Evolutionary conservation across 2,797 vertebrate species (phyloP).

Genomic region (Chelmon rostratus): DNA sequence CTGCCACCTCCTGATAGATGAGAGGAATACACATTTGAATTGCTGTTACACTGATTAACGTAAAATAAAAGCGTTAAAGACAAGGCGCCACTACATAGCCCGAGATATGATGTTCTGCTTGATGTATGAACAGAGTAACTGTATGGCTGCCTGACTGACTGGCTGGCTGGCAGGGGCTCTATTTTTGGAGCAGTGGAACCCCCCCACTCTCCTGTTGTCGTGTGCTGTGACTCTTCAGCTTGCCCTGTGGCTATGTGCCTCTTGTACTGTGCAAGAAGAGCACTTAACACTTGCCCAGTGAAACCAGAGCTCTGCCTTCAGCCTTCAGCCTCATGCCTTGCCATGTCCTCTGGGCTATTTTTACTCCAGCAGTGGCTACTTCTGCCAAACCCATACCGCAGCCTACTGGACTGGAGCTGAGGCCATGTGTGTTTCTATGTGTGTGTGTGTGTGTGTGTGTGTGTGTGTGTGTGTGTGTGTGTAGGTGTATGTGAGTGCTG

Average conservation of each 20-base stretch:
- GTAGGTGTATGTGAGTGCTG: slow-evolving; percentile 2
- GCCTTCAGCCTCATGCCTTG: slow-evolving; percentile 68
- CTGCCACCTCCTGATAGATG: slow-evolving; percentile 15
- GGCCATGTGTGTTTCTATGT: slow-evolving; percentile 35
- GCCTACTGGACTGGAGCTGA: slow-evolving; percentile 63
- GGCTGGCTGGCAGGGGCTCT: slow-evolving; percentile 30
- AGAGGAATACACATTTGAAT: background rate
- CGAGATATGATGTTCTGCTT: background rate
- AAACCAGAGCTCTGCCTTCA: slow-evolving; percentile 80
- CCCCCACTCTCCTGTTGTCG: slow-evolving; percentile 54
- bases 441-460: slow-evolving; percentile 7
- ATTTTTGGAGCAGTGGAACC: slow-evolving; percentile 69
- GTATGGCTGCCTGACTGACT: slow-evolving; percentile 11
- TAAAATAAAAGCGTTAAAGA: slow-evolving; percentile 12
- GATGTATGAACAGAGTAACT: slow-evolving; percentile 37
- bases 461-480: background rate
- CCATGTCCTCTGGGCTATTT: slow-evolving; percentile 83
- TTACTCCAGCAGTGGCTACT: slow-evolving; percentile 72
- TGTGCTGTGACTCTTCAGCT: slow-evolving; percentile 53
- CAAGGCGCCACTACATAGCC: background rate
- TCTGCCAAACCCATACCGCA: slow-evolving; percentile 74
- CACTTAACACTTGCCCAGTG: slow-evolving; percentile 77
- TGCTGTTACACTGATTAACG: background rate
- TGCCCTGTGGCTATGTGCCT: slow-evolving; percentile 59
- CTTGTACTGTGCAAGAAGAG: slow-evolving; percentile 65